Conservation (phyloP, 1,140 invertebrate genomes). For the Drosophila ohnishii region DNA sequence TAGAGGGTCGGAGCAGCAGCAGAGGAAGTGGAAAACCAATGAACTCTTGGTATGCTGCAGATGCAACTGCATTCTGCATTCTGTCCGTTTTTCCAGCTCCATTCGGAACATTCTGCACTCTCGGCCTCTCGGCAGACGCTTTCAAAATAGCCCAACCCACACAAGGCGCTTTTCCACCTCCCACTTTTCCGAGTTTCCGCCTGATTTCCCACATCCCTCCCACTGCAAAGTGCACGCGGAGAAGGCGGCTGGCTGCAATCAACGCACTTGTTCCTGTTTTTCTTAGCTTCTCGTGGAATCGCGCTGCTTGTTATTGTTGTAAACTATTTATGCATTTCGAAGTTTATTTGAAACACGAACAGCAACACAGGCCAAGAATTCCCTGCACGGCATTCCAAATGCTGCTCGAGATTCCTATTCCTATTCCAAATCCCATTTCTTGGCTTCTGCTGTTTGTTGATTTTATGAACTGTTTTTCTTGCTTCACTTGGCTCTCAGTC, state of each 20-base stretch:
- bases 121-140: constrained; percentile 40
- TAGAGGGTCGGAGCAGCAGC: not conserved
- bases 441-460: constrained; percentile 67
- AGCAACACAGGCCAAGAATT: constrained; percentile 32
- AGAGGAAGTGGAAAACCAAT: constrained; percentile 56
- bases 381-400: constrained; percentile 62
- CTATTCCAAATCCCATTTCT: constrained; percentile 12
- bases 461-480: constrained; percentile 81
- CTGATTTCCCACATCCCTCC: constrained; percentile 20
- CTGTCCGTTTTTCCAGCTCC: constrained; percentile 3
- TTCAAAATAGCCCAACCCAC: constrained; percentile 56
- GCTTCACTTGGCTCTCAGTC: constrained; percentile 70
- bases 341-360: constrained; percentile 78
- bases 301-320: constrained; percentile 71
- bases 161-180: constrained; percentile 23
- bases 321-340: constrained; percentile 81
- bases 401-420: constrained; percentile 50
- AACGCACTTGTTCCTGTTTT: constrained; percentile 77
- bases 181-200: constrained; percentile 9
- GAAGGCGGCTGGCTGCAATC: constrained; percentile 60
- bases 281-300: constrained; percentile 47
- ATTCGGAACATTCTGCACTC: constrained; percentile 22
- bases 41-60: constrained; percentile 65
- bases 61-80: constrained; percentile 41
- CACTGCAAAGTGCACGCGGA: constrained; percentile 43